Conservation (phyloP, 1,140 invertebrate genomes). For the Drosophila teissieri region DNA sequence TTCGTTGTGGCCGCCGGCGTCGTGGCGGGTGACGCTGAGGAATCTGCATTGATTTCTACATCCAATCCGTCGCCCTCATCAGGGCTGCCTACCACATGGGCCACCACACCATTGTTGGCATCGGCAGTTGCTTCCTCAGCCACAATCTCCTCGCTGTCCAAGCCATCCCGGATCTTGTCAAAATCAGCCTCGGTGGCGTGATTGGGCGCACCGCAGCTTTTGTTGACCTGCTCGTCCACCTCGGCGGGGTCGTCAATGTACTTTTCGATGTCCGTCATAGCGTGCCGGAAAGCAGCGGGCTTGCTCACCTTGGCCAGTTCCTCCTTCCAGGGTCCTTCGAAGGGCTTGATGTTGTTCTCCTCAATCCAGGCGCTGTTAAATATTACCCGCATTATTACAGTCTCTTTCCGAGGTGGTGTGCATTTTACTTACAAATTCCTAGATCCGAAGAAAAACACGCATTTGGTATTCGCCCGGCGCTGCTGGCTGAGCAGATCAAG, state of each 20-base stretch:
- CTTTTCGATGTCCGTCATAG: constrained; percentile 93
- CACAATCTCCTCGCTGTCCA: constrained; percentile 85
- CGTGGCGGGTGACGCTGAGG: constrained; percentile 36
- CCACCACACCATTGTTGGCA: constrained; percentile 66
- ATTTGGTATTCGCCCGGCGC: constrained; percentile 89
- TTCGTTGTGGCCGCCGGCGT: constrained; percentile 53
- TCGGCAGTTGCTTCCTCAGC: constrained; percentile 65
- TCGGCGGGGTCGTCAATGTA: constrained; percentile 90
- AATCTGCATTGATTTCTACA: constrained; percentile 49
- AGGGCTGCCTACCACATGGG: constrained; percentile 71
- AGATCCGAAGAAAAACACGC: constrained; percentile 97
- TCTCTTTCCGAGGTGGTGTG: background rate
- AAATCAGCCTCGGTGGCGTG: constrained; percentile 87
- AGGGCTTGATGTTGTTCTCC: constrained; percentile 93
- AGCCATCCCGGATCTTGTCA: constrained; percentile 88
- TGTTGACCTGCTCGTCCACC: constrained; percentile 84
- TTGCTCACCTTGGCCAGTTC: constrained; percentile 92
- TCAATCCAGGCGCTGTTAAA: constrained; percentile 94
- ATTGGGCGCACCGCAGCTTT: constrained; percentile 66
- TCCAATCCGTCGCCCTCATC: constrained; percentile 56
- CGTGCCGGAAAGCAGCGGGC: constrained; percentile 92
- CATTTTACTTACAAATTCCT: constrained; percentile 94
- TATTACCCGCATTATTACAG: background rate
- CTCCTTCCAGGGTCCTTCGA: constrained; percentile 91
- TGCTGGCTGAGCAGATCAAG: constrained; percentile 88